Evolutionary conservation across 2,888 invertebrate species (phyloP).

Genomic region (Laspeyria flexula): DNA sequence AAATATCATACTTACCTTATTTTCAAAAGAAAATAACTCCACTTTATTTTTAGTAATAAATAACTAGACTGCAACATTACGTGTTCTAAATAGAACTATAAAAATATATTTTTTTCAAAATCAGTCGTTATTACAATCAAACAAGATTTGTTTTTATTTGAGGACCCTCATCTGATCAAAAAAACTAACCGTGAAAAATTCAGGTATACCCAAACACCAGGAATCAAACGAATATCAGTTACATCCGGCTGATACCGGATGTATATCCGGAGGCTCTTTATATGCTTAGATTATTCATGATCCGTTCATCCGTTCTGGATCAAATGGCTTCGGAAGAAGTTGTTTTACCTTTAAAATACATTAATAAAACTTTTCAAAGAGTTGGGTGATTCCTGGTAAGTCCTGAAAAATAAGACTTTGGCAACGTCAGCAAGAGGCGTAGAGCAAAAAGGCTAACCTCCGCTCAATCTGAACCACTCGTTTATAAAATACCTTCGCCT

Average conservation of each 20-base stretch:
- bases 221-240: neutral
- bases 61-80: no score
- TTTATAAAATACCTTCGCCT: no score
- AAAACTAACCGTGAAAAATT: neutral
- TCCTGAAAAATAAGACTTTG: no score
- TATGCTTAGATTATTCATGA: neutral
- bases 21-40: no score
- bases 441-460: no score
- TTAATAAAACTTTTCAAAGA: no score
- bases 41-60: no score
- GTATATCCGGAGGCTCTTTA: neutral
- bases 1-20: no score
- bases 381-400: no score
- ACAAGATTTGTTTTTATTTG: neutral
- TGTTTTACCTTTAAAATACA: neutral
- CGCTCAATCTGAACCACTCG: no score
- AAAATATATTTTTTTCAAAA: neutral
- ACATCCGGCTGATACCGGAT: neutral
- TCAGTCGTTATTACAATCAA: neutral
- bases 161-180: neutral
- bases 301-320: neutral
- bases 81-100: no score
- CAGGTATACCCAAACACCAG: neutral
- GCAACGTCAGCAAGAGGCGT: no score
- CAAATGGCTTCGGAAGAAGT: neutral